phyloP scores from a whole-genome alignment of 2,113 vertebrate species.

The Narcine bancroftii region DNA sequence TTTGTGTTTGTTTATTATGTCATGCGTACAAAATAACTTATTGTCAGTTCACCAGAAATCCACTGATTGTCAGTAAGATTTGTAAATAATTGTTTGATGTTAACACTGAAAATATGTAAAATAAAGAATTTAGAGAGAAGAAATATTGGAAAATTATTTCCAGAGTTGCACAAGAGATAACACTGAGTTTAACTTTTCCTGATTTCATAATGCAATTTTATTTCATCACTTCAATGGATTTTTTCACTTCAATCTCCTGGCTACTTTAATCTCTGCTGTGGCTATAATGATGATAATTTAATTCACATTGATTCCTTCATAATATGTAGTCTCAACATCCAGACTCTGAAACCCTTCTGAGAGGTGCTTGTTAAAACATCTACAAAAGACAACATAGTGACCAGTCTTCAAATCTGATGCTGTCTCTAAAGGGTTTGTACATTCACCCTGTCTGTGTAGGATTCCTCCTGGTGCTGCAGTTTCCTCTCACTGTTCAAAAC shows the following conservation, averaged over 20 bases:
- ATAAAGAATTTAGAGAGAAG: background rate
- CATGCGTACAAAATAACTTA: too few relatives aligned
- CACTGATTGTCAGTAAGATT: background rate
- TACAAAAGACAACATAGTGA: too few relatives aligned
- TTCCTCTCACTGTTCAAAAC: too few relatives aligned
- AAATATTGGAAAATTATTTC: background rate
- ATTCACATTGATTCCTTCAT: background rate
- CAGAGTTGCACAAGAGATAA: background rate
- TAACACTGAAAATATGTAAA: background rate
- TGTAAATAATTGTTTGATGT: background rate
- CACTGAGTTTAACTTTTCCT: background rate
- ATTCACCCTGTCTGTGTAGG: too few relatives aligned
- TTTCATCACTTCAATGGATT: slow-evolving; percentile 9
- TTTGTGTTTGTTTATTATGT: background rate
- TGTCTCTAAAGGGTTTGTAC: too few relatives aligned
- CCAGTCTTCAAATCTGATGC: too few relatives aligned
- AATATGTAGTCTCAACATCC: slow-evolving; percentile 2
- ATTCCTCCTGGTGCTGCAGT: too few relatives aligned
- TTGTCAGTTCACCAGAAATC: background rate
- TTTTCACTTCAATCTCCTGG: background rate
- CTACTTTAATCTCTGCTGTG: background rate
- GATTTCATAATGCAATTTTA: background rate
- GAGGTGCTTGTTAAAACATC: background rate
- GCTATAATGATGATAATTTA: background rate
- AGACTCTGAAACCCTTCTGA: background rate